Conservation (phyloP, 2,113 vertebrate species). For the Oenanthe melanoleuca region DNA sequence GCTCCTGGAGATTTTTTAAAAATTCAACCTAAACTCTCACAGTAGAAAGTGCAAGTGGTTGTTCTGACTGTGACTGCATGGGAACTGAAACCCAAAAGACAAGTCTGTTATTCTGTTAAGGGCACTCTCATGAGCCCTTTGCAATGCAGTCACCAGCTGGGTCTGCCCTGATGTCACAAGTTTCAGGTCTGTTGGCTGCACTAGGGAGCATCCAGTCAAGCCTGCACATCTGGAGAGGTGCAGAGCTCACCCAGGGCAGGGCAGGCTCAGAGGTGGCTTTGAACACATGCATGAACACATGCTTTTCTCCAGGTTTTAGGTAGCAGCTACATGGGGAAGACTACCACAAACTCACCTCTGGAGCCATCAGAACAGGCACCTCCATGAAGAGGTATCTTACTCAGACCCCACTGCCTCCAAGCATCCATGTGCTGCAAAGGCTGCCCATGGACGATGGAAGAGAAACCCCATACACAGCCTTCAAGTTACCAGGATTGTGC, state of each 20-base stretch:
- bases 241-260: background rate
- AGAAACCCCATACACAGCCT: background rate
- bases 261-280: background rate
- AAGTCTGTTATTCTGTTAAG: background rate
- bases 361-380: background rate
- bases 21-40: background rate
- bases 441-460: rapidly evolving
- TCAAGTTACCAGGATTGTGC: background rate
- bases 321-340: background rate
- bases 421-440: background rate
- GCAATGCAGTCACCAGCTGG: background rate
- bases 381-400: background rate
- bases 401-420: background rate
- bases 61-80: background rate
- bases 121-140: background rate
- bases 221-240: background rate
- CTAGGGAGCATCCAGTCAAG: background rate
- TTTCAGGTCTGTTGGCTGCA: background rate
- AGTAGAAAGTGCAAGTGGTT: background rate
- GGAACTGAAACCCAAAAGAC: background rate
- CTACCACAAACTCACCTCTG: rapidly evolving
- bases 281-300: background rate
- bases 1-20: background rate
- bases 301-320: background rate
- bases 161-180: background rate